Percentiles rank a stretch among this genome's conserved stretches.
These are phyloP conservation scores for Tiliacea citrago DNA, from an alignment of 2,888 invertebrate genomes.

Conservation along the genomic window DNA sequence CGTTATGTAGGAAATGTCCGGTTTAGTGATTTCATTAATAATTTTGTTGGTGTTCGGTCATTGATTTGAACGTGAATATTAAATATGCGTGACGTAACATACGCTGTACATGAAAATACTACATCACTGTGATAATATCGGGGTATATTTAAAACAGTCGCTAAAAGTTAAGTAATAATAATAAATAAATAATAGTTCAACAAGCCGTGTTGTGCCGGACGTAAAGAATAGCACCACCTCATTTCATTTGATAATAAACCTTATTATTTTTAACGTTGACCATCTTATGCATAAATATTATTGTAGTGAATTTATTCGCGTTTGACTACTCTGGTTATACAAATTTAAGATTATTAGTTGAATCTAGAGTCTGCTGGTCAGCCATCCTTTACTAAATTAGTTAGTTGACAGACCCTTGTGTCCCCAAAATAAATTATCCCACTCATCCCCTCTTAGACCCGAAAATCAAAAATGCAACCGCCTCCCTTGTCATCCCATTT, in stretches of 20 bases:
- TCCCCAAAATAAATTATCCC: conserved; percentile 23
- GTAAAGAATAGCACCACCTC: no score
- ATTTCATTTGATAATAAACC: background rate
- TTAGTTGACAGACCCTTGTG: background rate
- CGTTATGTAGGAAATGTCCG: conserved; percentile 39
- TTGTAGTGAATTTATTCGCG: background rate
- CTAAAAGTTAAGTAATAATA: no score
- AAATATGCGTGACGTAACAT: conserved; percentile 19
- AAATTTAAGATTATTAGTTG: background rate
- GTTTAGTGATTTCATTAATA: conserved; percentile 61
- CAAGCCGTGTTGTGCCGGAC: no score
- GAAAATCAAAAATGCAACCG: conserved; percentile 45
- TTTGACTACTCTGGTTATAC: background rate
- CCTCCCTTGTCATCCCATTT: conserved; percentile 25
- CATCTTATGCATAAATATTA: no score
- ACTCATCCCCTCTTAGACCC: background rate
- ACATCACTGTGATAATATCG: background rate
- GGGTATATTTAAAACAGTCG: background rate
- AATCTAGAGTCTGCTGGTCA: background rate
- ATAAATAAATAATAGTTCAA: no score
- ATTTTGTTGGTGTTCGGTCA: conserved; percentile 38
- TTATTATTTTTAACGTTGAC: background rate
- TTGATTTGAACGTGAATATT: conserved; percentile 54
- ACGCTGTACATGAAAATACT: background rate
- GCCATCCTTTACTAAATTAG: background rate